Evolutionary conservation across 2,888 invertebrate genomes (phyloP).

Genomic region (Scelioninae gen. 1): DNA sequence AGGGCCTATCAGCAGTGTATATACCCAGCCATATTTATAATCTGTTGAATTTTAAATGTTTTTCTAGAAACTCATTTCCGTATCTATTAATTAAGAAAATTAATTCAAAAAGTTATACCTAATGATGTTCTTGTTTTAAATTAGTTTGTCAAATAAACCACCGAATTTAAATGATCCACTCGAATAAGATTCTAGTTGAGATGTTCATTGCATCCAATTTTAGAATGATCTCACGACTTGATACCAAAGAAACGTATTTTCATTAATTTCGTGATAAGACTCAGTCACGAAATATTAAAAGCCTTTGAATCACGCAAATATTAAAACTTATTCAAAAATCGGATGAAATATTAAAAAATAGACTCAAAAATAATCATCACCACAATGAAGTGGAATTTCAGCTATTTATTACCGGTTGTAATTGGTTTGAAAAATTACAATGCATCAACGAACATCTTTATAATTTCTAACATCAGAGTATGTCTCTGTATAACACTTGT

Average conservation of each 20-base stretch:
- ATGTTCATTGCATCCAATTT: conserved; percentile 27
- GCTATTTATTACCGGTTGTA: conserved; percentile 19
- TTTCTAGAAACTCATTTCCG: no score
- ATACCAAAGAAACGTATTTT: conserved; percentile 21
- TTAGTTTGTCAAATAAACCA: conserved; percentile 20
- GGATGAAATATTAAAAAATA: background rate
- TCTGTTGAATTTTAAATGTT: no score
- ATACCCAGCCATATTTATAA: no score
- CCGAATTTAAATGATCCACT: conserved; percentile 19
- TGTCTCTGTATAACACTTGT: conserved; percentile 3
- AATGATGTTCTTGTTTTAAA: no score
- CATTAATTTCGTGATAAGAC: conserved; percentile 14
- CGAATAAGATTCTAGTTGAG: conserved; percentile 1
- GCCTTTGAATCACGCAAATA: conserved; percentile 14
- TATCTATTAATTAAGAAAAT: no score
- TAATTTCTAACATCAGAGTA: conserved; percentile 22
- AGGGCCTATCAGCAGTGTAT: no score
- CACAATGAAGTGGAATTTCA: background rate
- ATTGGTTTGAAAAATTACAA: conserved; percentile 37
- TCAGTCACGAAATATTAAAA: no score
- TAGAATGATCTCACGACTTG: conserved; percentile 22
- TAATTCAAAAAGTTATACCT: no score
- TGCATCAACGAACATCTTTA: background rate
- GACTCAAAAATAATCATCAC: background rate
- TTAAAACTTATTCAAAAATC: conserved; percentile 16